phyloP scores from a whole-genome alignment of 2,888 invertebrate genomes.

The Rutpela maculata region DNA sequence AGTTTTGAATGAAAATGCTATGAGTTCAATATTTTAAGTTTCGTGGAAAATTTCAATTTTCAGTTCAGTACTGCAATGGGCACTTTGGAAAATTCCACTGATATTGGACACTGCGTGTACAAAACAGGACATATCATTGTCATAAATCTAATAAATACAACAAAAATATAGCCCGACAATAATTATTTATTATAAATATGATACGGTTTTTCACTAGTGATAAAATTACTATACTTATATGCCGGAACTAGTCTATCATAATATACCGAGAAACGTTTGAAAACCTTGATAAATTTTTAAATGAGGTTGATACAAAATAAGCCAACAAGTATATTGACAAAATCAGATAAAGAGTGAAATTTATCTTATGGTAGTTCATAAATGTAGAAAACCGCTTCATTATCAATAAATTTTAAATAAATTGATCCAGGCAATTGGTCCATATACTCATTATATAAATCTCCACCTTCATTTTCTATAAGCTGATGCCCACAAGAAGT shows the following conservation, averaged over 20 bases:
- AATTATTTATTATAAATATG: background rate
- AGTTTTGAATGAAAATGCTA: no score
- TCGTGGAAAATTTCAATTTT: no score
- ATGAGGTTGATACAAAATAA: conserved; percentile 6
- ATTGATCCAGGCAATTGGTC: conserved; percentile 53
- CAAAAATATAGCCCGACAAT: background rate
- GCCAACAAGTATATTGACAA: conserved; percentile 37
- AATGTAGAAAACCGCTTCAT: conserved; percentile 54
- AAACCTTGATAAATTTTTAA: conserved; percentile 17
- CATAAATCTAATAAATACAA: no score
- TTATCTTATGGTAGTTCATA: conserved; percentile 46
- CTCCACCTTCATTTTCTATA: background rate
- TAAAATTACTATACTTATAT: conserved; percentile 22
- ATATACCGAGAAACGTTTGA: conserved; percentile 2
- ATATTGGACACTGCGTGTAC: no score
- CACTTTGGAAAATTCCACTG: no score
- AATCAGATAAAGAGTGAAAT: conserved; percentile 49
- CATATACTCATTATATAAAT: conserved; percentile 28
- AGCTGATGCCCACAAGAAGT: background rate
- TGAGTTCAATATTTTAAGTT: no score
- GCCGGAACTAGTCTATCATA: conserved; percentile 28
- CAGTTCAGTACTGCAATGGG: no score
- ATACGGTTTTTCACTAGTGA: background rate
- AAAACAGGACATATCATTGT: no score
- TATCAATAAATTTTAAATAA: conserved; percentile 58